Conservation (phyloP, 2,797 vertebrate species). For the Okamejei kenojei region DNA sequence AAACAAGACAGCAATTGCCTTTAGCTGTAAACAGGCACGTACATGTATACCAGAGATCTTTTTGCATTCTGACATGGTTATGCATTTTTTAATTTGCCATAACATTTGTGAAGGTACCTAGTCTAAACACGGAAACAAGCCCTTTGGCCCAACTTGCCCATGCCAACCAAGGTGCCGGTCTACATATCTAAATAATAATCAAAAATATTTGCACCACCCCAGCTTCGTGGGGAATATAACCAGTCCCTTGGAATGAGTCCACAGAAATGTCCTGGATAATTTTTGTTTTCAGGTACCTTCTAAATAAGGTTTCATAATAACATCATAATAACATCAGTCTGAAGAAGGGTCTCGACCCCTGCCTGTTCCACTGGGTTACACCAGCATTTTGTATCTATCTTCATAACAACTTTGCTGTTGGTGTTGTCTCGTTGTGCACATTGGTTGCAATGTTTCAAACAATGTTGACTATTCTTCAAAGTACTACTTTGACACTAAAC, state of each 20-base stretch:
- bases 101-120: not conserved
- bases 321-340: not conserved
- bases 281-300: not conserved
- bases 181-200: too few relatives aligned
- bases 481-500: not conserved
- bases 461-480: not conserved
- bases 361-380: too few relatives aligned
- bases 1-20: not conserved
- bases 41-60: not conserved
- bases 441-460: not conserved
- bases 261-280: not conserved
- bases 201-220: not conserved
- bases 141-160: too few relatives aligned
- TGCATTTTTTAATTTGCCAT: not conserved
- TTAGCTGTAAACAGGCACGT: not conserved
- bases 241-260: not conserved
- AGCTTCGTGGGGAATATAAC: not conserved
- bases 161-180: too few relatives aligned
- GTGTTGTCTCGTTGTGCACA: not conserved
- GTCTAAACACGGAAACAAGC: not conserved
- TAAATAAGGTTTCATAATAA: not conserved
- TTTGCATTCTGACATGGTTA: not conserved
- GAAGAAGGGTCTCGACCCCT: too few relatives aligned
- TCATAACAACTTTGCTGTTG: not conserved
- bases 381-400: too few relatives aligned